phyloP scores from a whole-genome alignment of 2,797 vertebrate species.

The Pangasius macronema region DNA sequence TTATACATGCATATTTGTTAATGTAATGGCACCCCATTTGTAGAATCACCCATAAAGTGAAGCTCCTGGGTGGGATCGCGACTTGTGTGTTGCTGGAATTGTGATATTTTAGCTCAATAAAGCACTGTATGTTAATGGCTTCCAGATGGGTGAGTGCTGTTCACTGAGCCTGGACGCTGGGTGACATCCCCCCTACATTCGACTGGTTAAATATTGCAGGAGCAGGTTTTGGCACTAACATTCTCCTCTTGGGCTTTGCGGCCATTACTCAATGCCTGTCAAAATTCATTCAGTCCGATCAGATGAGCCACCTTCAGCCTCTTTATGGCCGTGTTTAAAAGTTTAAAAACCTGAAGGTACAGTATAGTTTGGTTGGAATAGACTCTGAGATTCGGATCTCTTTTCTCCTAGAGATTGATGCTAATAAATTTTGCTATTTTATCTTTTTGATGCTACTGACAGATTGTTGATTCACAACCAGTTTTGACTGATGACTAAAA shows the following conservation, averaged over 20 bases:
- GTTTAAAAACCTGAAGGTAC: conserved; percentile 34
- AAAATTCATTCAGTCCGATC: conserved; percentile 57
- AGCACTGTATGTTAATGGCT: conserved; percentile 61
- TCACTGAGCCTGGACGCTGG: conserved; percentile 46
- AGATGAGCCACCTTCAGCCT: conserved; percentile 48
- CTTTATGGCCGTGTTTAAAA: conserved; percentile 34
- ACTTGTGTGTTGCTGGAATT: conserved; percentile 55
- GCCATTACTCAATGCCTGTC: conserved; percentile 57
- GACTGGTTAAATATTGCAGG: conserved; percentile 46
- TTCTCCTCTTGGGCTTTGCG: conserved; percentile 57
- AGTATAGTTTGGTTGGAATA: conserved; percentile 28
- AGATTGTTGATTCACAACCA: conserved; percentile 32
- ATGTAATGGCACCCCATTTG: not conserved
- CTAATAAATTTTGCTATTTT: conserved; percentile 21
- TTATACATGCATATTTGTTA: not conserved
- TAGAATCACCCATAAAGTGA: not conserved
- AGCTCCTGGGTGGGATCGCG: conserved; percentile 51
- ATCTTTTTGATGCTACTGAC: conserved; percentile 26
- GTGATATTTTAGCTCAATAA: conserved; percentile 56
- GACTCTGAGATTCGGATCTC: conserved; percentile 27
- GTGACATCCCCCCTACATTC: conserved; percentile 59
- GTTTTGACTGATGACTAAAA: conserved; percentile 42
- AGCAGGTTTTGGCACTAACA: conserved; percentile 54
- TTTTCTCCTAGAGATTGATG: conserved; percentile 12
- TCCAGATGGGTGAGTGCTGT: conserved; percentile 64